Conservation (phyloP, 2,888 invertebrate species). For the Chelonus formosanus region DNA sequence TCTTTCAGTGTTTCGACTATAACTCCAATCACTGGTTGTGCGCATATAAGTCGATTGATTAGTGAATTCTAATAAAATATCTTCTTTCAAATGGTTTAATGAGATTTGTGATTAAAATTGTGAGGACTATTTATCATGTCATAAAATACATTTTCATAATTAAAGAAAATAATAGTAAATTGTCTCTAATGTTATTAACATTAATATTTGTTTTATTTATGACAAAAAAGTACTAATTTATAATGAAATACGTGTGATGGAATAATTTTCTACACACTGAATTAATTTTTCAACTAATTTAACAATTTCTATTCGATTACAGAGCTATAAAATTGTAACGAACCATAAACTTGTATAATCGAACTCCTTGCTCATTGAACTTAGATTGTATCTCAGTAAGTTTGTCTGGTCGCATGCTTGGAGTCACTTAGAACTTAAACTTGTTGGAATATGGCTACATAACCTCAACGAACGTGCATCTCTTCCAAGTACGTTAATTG, state of each 20-base stretch:
- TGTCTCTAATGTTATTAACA: background rate
- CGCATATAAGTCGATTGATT: no score
- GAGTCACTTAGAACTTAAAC: conserved; percentile 23
- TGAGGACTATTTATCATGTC: no score
- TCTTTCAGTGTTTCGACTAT: no score
- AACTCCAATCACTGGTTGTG: no score
- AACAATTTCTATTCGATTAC: conserved; percentile 3
- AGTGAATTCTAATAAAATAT: no score
- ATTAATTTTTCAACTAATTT: conserved; percentile 19
- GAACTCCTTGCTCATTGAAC: conserved; percentile 31
- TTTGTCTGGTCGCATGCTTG: conserved; percentile 14
- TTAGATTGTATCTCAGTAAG: conserved; percentile 22
- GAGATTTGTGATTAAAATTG: no score
- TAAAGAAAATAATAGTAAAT: no score
- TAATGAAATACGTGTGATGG: background rate
- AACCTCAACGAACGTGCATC: conserved; percentile 15
- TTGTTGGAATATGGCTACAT: conserved; percentile 14
- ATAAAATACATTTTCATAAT: no score
- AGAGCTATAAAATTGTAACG: conserved; percentile 18
- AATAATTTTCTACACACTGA: background rate
- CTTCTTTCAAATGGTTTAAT: no score
- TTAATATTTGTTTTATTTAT: background rate
- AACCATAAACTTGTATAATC: conserved; percentile 29
- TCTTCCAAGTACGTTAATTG: conserved; percentile 14
- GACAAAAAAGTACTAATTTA: background rate